Percentiles rank a stretch among this genome's conserved stretches.
Evolutionary conservation across 2,113 vertebrate species (phyloP).

Genomic region (Dendrocopos noguchii): DNA sequence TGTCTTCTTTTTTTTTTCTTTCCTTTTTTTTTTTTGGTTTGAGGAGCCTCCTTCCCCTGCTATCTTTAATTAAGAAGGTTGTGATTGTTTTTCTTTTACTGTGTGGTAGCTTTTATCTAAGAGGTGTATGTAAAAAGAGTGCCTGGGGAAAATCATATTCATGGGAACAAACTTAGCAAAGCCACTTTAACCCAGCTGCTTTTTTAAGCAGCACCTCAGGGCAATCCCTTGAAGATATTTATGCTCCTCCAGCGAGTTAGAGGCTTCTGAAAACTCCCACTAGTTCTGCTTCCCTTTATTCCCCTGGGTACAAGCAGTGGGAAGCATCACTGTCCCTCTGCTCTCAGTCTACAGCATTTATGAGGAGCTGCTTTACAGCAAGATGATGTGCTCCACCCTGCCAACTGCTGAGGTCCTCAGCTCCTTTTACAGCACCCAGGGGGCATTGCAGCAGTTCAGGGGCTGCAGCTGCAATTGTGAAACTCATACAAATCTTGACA

Average conservation of each 20-base stretch:
- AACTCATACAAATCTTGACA: background rate
- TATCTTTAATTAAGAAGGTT: slow-evolving; percentile 69
- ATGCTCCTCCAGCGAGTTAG: slow-evolving; percentile 30
- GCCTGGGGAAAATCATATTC: slow-evolving; percentile 68
- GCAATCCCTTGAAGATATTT: slow-evolving; percentile 67
- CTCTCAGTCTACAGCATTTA: slow-evolving; percentile 41
- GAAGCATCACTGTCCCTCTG: slow-evolving; percentile 27
- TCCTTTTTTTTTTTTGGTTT: background rate
- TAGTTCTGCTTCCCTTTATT: slow-evolving; percentile 37
- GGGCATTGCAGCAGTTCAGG: background rate
- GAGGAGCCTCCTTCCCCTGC: background rate
- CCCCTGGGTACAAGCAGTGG: slow-evolving; percentile 9
- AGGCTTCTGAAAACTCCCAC: slow-evolving; percentile 61
- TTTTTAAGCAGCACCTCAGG: slow-evolving; percentile 63
- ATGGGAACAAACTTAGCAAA: slow-evolving; percentile 65
- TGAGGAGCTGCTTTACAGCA: slow-evolving; percentile 9
- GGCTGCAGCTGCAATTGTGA: background rate
- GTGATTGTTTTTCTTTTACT: slow-evolving; percentile 51
- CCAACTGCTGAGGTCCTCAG: background rate
- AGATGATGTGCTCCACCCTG: background rate
- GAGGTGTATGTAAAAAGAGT: slow-evolving; percentile 56
- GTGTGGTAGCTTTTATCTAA: slow-evolving; percentile 66
- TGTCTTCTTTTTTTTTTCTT: background rate
- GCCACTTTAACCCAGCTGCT: slow-evolving; percentile 59
- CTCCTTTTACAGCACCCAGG: background rate